Evolutionary conservation across 2,888 invertebrate genomes (phyloP).

Genomic region (Apotomis betuletana): DNA sequence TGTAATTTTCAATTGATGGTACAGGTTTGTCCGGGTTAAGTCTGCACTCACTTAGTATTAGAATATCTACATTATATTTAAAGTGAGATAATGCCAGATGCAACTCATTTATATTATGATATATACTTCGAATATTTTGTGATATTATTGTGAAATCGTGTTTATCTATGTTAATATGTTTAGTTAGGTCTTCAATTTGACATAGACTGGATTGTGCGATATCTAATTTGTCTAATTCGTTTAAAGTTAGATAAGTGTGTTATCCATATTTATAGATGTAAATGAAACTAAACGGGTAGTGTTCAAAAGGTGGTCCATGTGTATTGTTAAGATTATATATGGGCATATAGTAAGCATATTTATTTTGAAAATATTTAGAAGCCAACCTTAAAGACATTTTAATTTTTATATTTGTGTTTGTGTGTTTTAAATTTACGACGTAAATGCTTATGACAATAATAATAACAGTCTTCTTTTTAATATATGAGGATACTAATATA

Average conservation of each 20-base stretch:
- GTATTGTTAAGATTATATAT: not conserved
- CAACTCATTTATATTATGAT: conserved; percentile 35
- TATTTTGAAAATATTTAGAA: too few relatives aligned
- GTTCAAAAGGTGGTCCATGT: not conserved
- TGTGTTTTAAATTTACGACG: too few relatives aligned
- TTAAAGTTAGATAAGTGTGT: not conserved
- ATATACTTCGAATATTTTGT: conserved; percentile 28
- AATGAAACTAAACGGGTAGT: not conserved
- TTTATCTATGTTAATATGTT: not conserved
- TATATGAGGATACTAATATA: too few relatives aligned
- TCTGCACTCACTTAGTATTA: conserved; percentile 42
- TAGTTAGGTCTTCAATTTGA: conserved; percentile 4
- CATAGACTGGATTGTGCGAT: conserved; percentile 1
- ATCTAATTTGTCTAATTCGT: conserved; percentile 18
- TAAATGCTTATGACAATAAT: too few relatives aligned
- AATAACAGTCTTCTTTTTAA: too few relatives aligned
- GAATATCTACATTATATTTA: conserved; percentile 32
- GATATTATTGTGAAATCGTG: conserved; percentile 22
- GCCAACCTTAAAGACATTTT: too few relatives aligned
- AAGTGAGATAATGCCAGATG: conserved; percentile 29
- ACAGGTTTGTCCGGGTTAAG: conserved; percentile 30
- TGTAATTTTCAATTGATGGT: conserved; percentile 34
- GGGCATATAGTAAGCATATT: not conserved
- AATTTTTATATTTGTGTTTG: too few relatives aligned
- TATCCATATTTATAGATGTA: conserved; percentile 13